Evolutionary conservation across 2,113 vertebrate species (phyloP).

Genomic region (Donacobius atricapilla): DNA sequence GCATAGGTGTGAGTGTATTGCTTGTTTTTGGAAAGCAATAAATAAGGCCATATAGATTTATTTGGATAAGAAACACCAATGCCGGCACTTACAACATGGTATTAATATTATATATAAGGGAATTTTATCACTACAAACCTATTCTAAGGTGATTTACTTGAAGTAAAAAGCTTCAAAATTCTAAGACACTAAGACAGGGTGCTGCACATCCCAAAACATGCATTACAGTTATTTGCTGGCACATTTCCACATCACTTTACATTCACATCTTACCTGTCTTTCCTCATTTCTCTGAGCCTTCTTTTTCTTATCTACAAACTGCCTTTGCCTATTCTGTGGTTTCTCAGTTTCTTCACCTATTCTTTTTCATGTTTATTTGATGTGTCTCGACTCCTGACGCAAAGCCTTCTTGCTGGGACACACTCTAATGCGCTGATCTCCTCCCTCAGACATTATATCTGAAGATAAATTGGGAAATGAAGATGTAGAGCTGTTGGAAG

Average conservation of each 20-base stretch:
- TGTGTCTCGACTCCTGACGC: rapidly evolving
- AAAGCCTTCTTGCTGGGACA: background rate
- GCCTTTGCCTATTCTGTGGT: background rate
- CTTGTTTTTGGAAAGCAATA: background rate
- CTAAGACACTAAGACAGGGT: background rate
- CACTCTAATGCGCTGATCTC: background rate
- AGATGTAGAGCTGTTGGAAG: constrained; percentile 42
- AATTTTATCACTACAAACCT: background rate
- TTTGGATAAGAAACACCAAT: background rate
- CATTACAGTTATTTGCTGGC: background rate
- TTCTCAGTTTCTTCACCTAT: background rate
- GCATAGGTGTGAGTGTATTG: background rate
- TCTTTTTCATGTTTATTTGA: background rate
- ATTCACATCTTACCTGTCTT: background rate
- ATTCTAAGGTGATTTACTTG: background rate
- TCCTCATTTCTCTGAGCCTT: background rate
- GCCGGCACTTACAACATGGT: background rate
- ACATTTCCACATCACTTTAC: background rate
- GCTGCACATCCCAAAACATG: rapidly evolving
- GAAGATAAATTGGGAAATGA: constrained; percentile 42
- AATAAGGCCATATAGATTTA: background rate
- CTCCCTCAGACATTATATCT: background rate
- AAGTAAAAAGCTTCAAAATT: background rate
- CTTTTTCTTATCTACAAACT: background rate
- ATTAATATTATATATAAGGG: background rate